Conservation (phyloP, 2,888 invertebrate genomes). For the Callyntrura guangdongensis region DNA sequence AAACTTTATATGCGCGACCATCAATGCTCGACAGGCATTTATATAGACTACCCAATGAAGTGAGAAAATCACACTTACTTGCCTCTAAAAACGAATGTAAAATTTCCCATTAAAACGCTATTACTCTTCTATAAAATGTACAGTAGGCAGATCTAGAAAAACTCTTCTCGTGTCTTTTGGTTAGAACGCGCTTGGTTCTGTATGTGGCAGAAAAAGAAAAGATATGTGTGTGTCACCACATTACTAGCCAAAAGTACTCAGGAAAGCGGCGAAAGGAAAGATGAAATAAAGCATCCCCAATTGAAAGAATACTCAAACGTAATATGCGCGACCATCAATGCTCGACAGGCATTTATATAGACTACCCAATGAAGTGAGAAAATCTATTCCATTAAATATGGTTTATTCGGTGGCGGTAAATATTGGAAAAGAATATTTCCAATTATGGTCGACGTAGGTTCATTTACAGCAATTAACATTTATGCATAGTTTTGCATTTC, state of each 20-base stretch:
- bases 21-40: too few species aligned
- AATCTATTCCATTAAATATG: too few species aligned
- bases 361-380: too few species aligned
- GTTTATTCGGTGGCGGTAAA: too few species aligned
- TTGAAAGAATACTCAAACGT: background rate
- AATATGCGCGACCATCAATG: background rate
- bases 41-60: too few species aligned
- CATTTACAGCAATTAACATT: too few species aligned
- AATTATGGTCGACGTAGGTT: slow-evolving; percentile 11
- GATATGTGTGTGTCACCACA: background rate
- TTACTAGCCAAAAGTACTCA: slow-evolving; percentile 11
- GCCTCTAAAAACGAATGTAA: slow-evolving; percentile 62
- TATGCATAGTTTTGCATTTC: too few species aligned
- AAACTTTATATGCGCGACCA: background rate
- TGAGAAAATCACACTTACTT: slow-evolving; percentile 42
- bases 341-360: too few species aligned
- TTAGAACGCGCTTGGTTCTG: background rate
- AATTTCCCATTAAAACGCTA: slow-evolving; percentile 65
- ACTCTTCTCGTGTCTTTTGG: background rate
- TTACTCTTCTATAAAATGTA: slow-evolving; percentile 32
- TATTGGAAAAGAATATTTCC: background rate
- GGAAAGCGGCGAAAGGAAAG: slow-evolving; percentile 27
- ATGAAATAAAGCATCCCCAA: background rate
- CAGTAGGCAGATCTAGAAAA: slow-evolving; percentile 10
- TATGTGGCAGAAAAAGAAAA: background rate